These are phyloP conservation scores for Desoria tigrina DNA, from an alignment of 2,888 invertebrate genomes.

Conservation along the genomic window DNA sequence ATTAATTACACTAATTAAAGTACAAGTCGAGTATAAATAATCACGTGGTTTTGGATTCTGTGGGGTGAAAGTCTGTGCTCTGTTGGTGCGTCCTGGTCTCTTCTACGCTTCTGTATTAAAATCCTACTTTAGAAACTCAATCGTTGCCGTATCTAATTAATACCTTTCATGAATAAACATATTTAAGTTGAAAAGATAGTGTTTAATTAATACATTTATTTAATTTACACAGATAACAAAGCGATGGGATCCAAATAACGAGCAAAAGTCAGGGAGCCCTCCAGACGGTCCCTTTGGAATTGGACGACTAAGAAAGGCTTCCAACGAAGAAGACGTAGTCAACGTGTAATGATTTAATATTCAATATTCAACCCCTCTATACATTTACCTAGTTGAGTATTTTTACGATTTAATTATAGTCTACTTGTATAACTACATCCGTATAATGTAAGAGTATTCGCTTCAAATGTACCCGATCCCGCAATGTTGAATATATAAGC, in stretches of 20 bases:
- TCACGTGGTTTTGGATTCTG: no score
- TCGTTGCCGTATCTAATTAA: no score
- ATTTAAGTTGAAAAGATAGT: no score
- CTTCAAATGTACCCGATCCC: no score
- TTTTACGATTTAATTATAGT: constrained; percentile 1
- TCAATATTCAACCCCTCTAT: not conserved
- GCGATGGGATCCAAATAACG: constrained; percentile 53
- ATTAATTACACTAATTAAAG: no score
- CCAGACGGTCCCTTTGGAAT: constrained; percentile 34
- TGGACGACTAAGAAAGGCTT: constrained; percentile 44
- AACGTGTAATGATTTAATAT: constrained; percentile 39
- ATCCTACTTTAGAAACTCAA: no score
- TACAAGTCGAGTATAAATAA: no score
- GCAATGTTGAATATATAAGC: no score
- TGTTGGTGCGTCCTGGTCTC: no score
- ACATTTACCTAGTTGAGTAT: not conserved
- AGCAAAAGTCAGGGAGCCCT: constrained; percentile 36
- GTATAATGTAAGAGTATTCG: not conserved
- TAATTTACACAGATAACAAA: constrained; percentile 32
- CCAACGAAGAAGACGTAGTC: constrained; percentile 52
- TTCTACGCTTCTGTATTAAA: no score
- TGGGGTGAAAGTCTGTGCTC: no score
- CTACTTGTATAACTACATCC: not conserved
- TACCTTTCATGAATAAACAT: no score
- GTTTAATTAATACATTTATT: not conserved